A percentile compares a stretch with the other conserved stretches of the same genome.
Conservation (phyloP, 2,113 vertebrate species). For the Nettapus auritus region DNA sequence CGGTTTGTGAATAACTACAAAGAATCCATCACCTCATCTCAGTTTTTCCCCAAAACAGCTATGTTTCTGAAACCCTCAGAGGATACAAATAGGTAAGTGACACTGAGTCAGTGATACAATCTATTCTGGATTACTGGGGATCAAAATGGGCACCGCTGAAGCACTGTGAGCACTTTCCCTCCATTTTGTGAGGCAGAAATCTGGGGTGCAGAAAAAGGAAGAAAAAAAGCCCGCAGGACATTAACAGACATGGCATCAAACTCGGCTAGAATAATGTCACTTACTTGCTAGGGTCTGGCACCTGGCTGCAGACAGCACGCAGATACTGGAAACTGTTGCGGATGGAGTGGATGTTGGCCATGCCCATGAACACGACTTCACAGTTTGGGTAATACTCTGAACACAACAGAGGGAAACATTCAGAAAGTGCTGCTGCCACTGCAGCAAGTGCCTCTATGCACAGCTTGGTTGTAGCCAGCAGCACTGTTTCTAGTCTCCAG, state of each 20-base stretch:
- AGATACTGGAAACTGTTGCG: slow-evolving; percentile 98
- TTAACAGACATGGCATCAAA: background rate
- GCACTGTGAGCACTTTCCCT: background rate
- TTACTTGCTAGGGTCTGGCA: slow-evolving; percentile 99
- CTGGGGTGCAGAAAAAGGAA: background rate
- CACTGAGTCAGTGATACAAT: background rate
- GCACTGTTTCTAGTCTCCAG: background rate
- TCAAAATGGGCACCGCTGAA: background rate
- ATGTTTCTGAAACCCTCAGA: background rate
- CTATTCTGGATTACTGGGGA: background rate
- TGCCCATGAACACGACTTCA: slow-evolving; percentile 98
- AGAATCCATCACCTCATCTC: background rate
- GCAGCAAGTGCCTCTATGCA: background rate
- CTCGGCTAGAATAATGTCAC: slow-evolving; percentile 13
- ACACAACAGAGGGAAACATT: background rate
- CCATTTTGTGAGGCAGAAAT: background rate
- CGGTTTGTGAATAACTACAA: background rate
- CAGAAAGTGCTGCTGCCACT: background rate
- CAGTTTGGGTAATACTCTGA: slow-evolving; percentile 99
- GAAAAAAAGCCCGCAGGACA: background rate
- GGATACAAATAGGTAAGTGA: background rate
- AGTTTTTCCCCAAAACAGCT: background rate
- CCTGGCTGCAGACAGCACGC: slow-evolving; percentile 94
- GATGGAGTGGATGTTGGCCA: slow-evolving; percentile 99
- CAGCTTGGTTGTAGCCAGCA: background rate